Base-by-base conservation (phyloP, 2,113 vertebrate species). In the Cranoglanis bouderius region DNA sequence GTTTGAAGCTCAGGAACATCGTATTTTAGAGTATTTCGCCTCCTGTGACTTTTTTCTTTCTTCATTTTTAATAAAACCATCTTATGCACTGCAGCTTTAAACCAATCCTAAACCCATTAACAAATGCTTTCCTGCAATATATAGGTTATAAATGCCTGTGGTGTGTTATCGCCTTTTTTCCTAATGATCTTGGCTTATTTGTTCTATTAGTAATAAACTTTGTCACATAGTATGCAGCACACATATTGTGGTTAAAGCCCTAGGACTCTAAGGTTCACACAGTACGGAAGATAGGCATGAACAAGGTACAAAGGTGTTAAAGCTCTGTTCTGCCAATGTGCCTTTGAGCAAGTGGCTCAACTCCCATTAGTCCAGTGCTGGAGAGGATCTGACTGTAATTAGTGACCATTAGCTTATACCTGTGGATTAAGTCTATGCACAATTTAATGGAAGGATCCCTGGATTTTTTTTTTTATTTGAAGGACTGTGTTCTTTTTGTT, bases 381-480 rank as follows among this genome's bases (percentile, higher is more conserved):
- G 46, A 49, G 43, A 78, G 43, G 2, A 49, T 78, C 75, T 78
- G 24, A 78, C 43, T 78, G 12, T 49, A 49, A n/a, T 78, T 78
- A 49, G 12, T 49, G 43, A 78, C 75, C 40, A 75, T 78, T 78
- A 78, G 43, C 10, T 13, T 78, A 77, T 77, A 77, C 74, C 9
- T 24, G 75, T 78, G 75, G 26, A 77, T 49, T 77, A 43, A 14
- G 43, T 49, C 43, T n/a, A 78, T 78, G 75, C 5, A 29, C 43
- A 29, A 49, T 78, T 78, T 49, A 78, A 46, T n/a, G 26, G 75
- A 77, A 78, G 43, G 43, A n/a, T 49, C 14, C 75, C 75, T 29
- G 43, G 75, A 78, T 12, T 78, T n/a, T 24, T 78, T 78, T 78
- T 24, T 78, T 78, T 78, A n/a, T 78, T 78, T 78, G 75, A 78